These are phyloP conservation scores for Tanaodytes sp. DNA, from an alignment of 2,888 invertebrate genomes.

Conservation along the genomic window DNA sequence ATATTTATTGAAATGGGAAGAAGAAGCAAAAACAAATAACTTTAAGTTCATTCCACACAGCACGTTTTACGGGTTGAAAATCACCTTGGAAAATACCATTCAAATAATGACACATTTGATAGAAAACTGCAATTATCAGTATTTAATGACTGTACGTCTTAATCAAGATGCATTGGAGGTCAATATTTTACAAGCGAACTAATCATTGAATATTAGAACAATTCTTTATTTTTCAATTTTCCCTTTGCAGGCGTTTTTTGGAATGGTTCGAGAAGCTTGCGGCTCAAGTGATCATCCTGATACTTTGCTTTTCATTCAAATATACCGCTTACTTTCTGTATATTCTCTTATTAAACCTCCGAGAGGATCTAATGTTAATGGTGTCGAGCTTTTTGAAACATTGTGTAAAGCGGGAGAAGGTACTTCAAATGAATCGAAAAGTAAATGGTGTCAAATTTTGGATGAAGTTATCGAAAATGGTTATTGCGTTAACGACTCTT, in stretches of 20 bases:
- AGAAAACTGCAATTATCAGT: neutral
- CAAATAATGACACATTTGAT: neutral
- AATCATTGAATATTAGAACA: no score
- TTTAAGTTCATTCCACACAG: no score
- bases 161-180: conserved; percentile 26
- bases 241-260: conserved; percentile 55
- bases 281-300: conserved; percentile 54
- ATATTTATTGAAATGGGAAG: no score
- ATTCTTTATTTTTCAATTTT: no score
- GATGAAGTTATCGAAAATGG: neutral
- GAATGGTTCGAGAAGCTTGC: conserved; percentile 47
- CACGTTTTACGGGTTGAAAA: neutral
- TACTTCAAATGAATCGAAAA: no score
- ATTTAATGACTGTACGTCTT: conserved; percentile 10
- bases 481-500: no score
- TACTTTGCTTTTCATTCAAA: conserved; percentile 46
- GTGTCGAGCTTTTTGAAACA: no score
- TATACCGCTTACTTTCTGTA: conserved; percentile 42
- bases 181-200: no score
- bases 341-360: conserved; percentile 55
- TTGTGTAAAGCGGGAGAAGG: no score
- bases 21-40: no score
- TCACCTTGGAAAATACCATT: neutral
- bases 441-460: neutral
- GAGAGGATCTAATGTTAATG: conserved; percentile 47